Evolutionary conservation across 2,113 vertebrate genomes (phyloP), one percentile per base, ranked within the genome.

Genomic region (Amia ocellicauda): DNA sequence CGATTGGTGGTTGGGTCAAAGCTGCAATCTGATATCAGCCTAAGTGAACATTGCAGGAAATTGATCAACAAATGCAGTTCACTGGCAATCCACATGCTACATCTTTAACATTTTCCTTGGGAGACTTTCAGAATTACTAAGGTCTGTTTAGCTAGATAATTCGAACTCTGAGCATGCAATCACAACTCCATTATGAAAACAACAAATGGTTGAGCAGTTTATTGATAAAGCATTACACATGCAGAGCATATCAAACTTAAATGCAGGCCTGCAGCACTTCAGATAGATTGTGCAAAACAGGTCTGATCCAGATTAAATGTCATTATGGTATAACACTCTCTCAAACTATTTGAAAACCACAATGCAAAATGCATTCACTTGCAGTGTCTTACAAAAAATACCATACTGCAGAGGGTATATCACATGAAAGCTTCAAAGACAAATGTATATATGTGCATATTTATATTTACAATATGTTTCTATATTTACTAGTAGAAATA

Each of bases 161-260:
- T 87, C 86, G 84, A 82, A 87, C 75, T 83, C 79, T 67, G 74
- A 75, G 70, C 69, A 56, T 74, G 80, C 80, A 80, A 86, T 86
- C 78, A 80, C 61, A 74, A 87, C 85, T 89, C 85, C 84, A 87
- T 88, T 88, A 87, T 82, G 80, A 85, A 89, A 89, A 89, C 85
- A 85, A 84, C 76, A 76, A 82, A 88, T 67, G 86, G 71, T 83
- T 80, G 82, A 82, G 72, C 78, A 79, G 82, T 86, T 87, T 87
- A 89, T 88, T 88, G 86, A 89, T 88, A 88, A 86, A 82, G 81
- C 83, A 86, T 89, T 88, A 88, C 68, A 72, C 74, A 70, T 29
- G 28, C 63, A 59, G 66, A 72, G 19, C 68, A 73, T 73, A 79
- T 78, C 74, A 80, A 79, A 74, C 77, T 85, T 83, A 82, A 1